A percentile compares a stretch with the other conserved stretches of the same genome.
phyloP scores from a whole-genome alignment of 2,797 vertebrate species.

The Tangara arthus region DNA sequence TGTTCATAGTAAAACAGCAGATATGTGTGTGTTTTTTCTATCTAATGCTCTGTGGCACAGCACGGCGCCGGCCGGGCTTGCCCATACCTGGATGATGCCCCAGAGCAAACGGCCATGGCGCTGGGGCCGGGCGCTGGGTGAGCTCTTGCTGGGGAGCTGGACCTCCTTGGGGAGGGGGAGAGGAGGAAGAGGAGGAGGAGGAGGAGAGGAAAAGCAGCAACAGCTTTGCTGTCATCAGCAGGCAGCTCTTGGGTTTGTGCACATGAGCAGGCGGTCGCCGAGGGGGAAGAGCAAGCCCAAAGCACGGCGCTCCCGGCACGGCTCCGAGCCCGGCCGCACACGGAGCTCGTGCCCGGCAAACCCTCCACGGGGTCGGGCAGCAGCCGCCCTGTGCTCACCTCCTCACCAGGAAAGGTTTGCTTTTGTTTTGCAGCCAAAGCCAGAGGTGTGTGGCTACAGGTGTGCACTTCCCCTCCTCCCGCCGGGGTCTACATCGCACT shows the following conservation, averaged over 20 bases:
- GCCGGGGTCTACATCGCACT: conserved; percentile 46
- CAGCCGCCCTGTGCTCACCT: not conserved
- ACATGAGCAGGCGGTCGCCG: not conserved
- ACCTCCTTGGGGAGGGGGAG: not conserved
- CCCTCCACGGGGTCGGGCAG: not conserved
- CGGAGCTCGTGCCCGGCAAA: not conserved
- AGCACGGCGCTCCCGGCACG: not conserved
- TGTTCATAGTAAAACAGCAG: conserved; percentile 63
- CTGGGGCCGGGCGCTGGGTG: conserved; percentile 20
- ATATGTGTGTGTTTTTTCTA: conserved; percentile 31
- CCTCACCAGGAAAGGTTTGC: not conserved
- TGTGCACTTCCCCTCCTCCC: conserved; percentile 70
- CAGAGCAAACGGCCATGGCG: not conserved
- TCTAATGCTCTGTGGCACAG: not conserved
- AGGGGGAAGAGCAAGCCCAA: not conserved
- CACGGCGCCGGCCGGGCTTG: not conserved
- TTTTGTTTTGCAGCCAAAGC: conserved; percentile 51
- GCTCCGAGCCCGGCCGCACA: not conserved
- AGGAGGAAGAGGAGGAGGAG: not conserved
- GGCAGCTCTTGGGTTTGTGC: not conserved
- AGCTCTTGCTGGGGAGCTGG: conserved; percentile 47
- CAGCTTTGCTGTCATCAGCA: not conserved
- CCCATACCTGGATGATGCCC: not conserved
- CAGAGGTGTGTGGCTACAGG: conserved; percentile 63
- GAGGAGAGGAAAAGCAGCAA: conserved; percentile 41